Conservation (phyloP, 1,140 invertebrate genomes). For the Ptiloglossa arizonensis region DNA sequence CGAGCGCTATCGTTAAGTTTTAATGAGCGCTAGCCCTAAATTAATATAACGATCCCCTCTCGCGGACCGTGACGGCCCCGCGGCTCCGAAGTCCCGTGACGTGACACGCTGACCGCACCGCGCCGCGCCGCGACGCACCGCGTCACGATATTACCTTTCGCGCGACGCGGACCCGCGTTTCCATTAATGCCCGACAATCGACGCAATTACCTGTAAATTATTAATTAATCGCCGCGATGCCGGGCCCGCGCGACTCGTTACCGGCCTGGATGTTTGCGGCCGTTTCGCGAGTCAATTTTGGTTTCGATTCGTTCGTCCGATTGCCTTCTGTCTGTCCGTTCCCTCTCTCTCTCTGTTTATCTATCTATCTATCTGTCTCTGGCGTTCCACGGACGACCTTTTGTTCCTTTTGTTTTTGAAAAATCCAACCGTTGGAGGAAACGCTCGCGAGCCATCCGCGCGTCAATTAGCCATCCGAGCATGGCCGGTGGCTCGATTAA, state of each 20-base stretch:
- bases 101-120: slow-evolving; percentile 41
- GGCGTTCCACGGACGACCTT: background rate
- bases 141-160: background rate
- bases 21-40: slow-evolving; percentile 65
- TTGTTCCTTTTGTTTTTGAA: slow-evolving; percentile 10
- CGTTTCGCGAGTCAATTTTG: slow-evolving; percentile 3
- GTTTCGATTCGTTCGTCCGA: background rate
- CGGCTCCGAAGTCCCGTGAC: slow-evolving; percentile 46
- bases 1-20: slow-evolving; percentile 66
- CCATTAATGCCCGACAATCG: slow-evolving; percentile 38
- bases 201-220: slow-evolving; percentile 53
- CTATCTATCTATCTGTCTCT: too few species aligned
- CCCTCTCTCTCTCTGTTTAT: background rate
- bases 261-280: background rate
- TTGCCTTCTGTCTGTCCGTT: background rate
- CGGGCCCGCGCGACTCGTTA: background rate
- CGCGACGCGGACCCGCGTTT: background rate
- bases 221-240: slow-evolving; percentile 36
- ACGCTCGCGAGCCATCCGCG: slow-evolving; percentile 6
- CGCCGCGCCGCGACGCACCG: too few species aligned
- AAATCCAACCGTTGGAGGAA: background rate
- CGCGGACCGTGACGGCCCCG: slow-evolving; percentile 51
- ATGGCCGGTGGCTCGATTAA: slow-evolving; percentile 43
- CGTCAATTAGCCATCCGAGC: slow-evolving; percentile 39
- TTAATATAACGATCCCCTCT: slow-evolving; percentile 62